Evolutionary conservation across 2,113 vertebrate genomes (phyloP).

Genomic region (Grantiella picta): DNA sequence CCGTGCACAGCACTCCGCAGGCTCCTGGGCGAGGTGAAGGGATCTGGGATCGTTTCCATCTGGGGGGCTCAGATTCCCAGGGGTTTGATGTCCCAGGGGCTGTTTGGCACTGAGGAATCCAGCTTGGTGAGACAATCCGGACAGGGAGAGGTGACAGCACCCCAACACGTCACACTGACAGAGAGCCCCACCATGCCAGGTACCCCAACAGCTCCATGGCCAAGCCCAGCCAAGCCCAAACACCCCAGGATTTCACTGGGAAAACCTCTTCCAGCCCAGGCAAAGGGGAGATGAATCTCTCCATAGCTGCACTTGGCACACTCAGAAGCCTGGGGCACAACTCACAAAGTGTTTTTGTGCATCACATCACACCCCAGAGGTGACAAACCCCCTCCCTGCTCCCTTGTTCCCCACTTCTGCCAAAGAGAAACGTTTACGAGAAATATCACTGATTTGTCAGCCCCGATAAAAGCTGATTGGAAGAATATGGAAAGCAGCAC

Average conservation of each 20-base stretch:
- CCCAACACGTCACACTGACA: fast-evolving
- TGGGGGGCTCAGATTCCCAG: fast-evolving
- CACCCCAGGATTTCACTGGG: fast-evolving
- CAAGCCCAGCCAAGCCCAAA: background rate
- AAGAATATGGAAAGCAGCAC: constrained; percentile 44
- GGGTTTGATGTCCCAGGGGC: background rate
- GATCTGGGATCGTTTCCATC: fast-evolving
- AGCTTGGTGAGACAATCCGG: background rate
- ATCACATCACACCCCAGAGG: background rate
- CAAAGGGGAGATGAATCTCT: background rate
- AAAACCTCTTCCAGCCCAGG: background rate
- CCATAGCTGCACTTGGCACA: background rate
- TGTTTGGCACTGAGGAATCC: background rate
- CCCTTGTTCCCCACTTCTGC: background rate
- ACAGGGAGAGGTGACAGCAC: fast-evolving
- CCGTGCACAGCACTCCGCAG: fast-evolving
- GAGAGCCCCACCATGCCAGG: fast-evolving
- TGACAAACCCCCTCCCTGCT: background rate
- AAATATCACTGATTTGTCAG: background rate
- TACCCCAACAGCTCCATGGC: background rate
- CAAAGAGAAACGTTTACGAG: background rate
- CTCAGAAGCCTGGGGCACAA: background rate
- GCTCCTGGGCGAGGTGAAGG: fast-evolving
- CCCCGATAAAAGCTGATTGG: background rate
- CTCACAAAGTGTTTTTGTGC: background rate